Conservation (phyloP, 2,888 invertebrate species). For the Catocala sponsa region DNA sequence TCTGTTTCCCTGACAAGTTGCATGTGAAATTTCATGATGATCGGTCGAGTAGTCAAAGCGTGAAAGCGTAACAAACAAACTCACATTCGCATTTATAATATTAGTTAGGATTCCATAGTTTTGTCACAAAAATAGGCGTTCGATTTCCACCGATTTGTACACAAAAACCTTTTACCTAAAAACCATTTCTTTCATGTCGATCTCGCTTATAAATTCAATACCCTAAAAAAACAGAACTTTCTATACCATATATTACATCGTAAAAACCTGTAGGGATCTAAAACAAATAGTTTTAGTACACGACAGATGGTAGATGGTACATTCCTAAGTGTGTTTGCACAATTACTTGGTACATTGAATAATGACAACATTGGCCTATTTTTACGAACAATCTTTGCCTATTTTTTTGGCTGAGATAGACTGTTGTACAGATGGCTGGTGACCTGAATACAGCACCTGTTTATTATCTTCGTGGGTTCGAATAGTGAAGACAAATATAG, state of each 20-base stretch:
- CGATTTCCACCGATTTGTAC: no score
- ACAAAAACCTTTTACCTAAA: no score
- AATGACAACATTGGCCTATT: conserved; percentile 14
- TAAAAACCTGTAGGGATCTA: conserved; percentile 23
- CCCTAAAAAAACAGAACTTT: no score
- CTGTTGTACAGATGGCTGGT: conserved; percentile 10
- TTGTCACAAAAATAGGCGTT: no score
- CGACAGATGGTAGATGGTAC: conserved; percentile 33
- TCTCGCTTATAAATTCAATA: no score
- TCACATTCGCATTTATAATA: no score
- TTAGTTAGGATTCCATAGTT: no score
- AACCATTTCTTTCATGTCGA: no score
- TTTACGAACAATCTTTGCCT: not conserved
- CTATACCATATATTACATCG: not conserved
- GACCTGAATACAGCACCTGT: conserved; percentile 22
- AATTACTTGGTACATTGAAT: conserved; percentile 29
- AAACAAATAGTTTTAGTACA: conserved; percentile 8
- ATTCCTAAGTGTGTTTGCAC: conserved; percentile 30
- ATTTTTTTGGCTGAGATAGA: conserved; percentile 5
- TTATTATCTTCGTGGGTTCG: conserved; percentile 8
- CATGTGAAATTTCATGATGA: no score
- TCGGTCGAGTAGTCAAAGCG: no score
- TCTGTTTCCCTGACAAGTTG: no score
- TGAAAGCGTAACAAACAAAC: no score
- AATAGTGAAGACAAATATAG: not conserved